Percentiles rank a stretch among this genome's conserved stretches.
Evolutionary conservation across 2,888 invertebrate species (phyloP).

Genomic region (Alsophila aescularia): DNA sequence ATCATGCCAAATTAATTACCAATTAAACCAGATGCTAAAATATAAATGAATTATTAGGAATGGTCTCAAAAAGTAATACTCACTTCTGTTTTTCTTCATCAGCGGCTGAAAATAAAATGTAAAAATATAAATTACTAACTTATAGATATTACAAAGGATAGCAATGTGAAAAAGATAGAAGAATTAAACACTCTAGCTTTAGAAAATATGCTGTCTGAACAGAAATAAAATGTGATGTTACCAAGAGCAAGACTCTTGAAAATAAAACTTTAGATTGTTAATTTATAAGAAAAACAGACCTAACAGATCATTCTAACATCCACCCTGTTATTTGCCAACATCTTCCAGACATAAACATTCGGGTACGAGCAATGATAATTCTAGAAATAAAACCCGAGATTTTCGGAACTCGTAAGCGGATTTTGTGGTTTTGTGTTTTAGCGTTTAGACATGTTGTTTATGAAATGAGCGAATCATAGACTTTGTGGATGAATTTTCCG

Average conservation of each 20-base stretch:
- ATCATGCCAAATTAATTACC: too few species aligned
- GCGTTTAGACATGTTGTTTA: constrained; percentile 11
- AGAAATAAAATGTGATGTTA: constrained; percentile 3
- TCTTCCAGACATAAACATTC: constrained; percentile 62
- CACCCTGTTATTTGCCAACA: constrained; percentile 42
- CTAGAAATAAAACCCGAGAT: constrained; percentile 48
- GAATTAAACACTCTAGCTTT: too few species aligned
- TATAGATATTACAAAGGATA: background rate
- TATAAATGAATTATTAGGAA: too few species aligned
- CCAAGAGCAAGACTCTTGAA: background rate
- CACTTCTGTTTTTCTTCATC: constrained; percentile 98
- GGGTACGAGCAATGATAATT: constrained; percentile 50
- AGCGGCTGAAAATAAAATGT: constrained; percentile 90
- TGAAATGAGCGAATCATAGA: background rate
- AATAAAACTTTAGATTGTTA: constrained; percentile 16
- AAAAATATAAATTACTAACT: constrained; percentile 6
- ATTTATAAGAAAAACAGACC: constrained; percentile 30
- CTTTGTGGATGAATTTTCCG: background rate
- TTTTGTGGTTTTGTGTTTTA: constrained; percentile 25
- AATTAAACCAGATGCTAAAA: too few species aligned
- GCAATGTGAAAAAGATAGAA: too few species aligned
- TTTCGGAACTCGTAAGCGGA: constrained; percentile 21
- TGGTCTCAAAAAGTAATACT: constrained; percentile 79
- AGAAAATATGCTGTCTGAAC: background rate
- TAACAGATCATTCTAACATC: constrained; percentile 31